phyloP scores from a whole-genome alignment of 2,888 invertebrate genomes.

The Toxonevra muliebris region DNA sequence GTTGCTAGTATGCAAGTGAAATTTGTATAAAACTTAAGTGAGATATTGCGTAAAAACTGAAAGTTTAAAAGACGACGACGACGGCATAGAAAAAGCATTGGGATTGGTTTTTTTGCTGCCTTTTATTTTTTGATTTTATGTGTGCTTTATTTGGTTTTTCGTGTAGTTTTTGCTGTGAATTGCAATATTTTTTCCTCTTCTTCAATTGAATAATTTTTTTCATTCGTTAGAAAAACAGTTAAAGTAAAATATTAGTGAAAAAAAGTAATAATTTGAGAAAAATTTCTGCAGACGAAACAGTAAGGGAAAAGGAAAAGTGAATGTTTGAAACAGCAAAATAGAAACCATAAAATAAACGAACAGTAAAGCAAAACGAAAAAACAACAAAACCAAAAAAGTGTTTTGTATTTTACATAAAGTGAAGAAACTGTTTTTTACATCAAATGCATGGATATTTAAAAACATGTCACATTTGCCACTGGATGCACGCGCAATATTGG shows the following conservation, averaged over 20 bases:
- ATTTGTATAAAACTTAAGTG: neutral
- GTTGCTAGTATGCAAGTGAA: constrained; percentile 14
- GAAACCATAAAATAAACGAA: constrained; percentile 10
- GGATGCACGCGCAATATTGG: constrained; percentile 78
- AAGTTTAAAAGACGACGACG: neutral
- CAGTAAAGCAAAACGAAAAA: constrained; percentile 22
- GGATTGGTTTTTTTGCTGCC: constrained; percentile 26
- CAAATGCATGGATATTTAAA: constrained; percentile 9
- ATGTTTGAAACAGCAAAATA: constrained; percentile 6
- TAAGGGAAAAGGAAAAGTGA: neutral
- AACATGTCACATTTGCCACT: constrained; percentile 66
- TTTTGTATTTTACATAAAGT: constrained; percentile 13
- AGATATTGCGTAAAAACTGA: constrained; percentile 11
- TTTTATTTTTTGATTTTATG: constrained; percentile 18
- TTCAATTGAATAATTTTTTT: constrained; percentile 17
- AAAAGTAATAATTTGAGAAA: constrained; percentile 19
- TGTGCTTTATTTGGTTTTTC: constrained; percentile 16
- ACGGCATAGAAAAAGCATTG: constrained; percentile 10
- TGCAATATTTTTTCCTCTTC: constrained; percentile 9
- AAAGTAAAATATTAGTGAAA: neutral
- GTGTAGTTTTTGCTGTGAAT: constrained; percentile 12
- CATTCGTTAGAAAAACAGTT: constrained; percentile 20
- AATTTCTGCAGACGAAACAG: constrained; percentile 5
- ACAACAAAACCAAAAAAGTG: constrained; percentile 17
- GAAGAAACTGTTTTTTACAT: constrained; percentile 21